Conservation (phyloP, 2,113 vertebrate genomes). For the Fulmarus glacialis region DNA sequence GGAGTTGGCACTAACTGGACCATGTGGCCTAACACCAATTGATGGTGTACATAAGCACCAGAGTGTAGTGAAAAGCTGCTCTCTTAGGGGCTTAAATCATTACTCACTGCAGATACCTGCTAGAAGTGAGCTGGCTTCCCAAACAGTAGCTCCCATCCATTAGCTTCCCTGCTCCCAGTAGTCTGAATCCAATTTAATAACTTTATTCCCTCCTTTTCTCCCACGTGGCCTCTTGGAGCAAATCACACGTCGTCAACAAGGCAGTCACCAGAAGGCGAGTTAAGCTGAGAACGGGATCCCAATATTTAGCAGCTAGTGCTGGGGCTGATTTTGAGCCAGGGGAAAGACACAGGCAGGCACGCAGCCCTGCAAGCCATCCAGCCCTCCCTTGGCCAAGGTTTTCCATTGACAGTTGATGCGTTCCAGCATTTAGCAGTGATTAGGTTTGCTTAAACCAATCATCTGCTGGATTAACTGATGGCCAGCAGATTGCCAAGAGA, state of each 20-base stretch:
- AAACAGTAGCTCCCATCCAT: background rate
- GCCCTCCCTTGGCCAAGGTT: rapidly evolving
- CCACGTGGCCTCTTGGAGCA: background rate
- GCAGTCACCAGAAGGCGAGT: rapidly evolving
- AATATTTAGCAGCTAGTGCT: background rate
- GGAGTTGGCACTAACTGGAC: background rate
- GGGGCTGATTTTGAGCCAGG: background rate
- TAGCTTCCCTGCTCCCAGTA: background rate
- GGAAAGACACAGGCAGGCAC: background rate
- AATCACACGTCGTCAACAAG: rapidly evolving
- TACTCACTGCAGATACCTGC: background rate
- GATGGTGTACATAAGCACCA: rapidly evolving
- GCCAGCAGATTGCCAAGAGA: background rate
- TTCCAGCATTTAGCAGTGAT: rapidly evolving
- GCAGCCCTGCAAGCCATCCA: background rate
- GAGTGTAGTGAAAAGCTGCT: background rate
- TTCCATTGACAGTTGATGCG: rapidly evolving
- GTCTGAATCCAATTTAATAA: background rate
- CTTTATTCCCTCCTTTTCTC: background rate
- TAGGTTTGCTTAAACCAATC: background rate
- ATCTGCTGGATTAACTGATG: background rate
- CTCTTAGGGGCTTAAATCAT: background rate
- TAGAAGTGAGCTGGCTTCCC: background rate
- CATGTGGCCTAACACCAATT: background rate
- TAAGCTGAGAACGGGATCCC: background rate